These are phyloP conservation scores for Microcaecilia unicolor DNA, from an alignment of 2,797 vertebrate species.

Conservation along the genomic window DNA sequence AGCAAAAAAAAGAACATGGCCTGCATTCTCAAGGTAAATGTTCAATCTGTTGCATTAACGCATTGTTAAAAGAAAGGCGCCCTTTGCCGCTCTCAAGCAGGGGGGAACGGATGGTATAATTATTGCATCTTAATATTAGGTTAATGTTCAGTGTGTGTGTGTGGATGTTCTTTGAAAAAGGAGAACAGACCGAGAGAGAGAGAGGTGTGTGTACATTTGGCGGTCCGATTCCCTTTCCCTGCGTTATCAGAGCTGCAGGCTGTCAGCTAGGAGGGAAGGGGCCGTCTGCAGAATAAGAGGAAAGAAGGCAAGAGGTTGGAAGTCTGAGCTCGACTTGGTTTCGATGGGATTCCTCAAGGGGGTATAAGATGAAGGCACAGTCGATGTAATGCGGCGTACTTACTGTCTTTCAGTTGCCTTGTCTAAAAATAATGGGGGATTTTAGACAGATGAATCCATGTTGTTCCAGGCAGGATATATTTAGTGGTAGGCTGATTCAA, in stretches of 20 bases:
- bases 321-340: too few relatives aligned
- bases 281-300: too few relatives aligned
- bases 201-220: slow-evolving; percentile 28
- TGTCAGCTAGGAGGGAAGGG: slow-evolving; percentile 16
- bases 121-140: slow-evolving; percentile 36
- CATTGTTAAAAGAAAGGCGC: slow-evolving; percentile 29
- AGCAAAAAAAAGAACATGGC: slow-evolving; percentile 78
- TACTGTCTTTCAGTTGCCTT: too few relatives aligned
- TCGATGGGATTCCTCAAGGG: too few relatives aligned
- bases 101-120: slow-evolving; percentile 25
- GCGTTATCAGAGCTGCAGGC: slow-evolving; percentile 35
- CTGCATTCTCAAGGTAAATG: slow-evolving; percentile 91
- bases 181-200: slow-evolving; percentile 20
- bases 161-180: slow-evolving; percentile 33
- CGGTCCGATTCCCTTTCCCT: too few relatives aligned
- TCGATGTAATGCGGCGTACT: too few relatives aligned
- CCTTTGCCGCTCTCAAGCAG: slow-evolving; percentile 22
- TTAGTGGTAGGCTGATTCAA: too few relatives aligned
- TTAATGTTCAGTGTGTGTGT: slow-evolving; percentile 29
- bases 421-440: too few relatives aligned
- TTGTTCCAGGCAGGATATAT: too few relatives aligned
- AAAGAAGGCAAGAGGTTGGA: too few relatives aligned
- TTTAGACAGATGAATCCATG: too few relatives aligned
- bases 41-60: slow-evolving; percentile 41
- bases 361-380: too few relatives aligned